Evolutionary conservation across 2,888 invertebrate genomes (phyloP).

Genomic region (Dolichopus griseipennis): DNA sequence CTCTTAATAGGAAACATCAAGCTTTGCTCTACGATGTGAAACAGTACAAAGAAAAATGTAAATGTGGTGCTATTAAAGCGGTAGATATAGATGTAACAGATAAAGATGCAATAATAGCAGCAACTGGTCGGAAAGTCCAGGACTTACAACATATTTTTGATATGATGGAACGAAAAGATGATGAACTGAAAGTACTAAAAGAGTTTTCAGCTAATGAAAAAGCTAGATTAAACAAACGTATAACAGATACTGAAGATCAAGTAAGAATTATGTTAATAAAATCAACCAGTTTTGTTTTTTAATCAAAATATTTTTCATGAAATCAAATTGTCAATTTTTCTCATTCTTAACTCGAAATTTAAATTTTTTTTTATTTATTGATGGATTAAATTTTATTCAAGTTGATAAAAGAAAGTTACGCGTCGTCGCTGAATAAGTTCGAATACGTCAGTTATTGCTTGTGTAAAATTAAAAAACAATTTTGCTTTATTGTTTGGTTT

Average conservation of each 20-base stretch:
- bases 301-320: too few relatives aligned
- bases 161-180: constrained; percentile 15
- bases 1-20: constrained; percentile 14
- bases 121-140: constrained; percentile 8
- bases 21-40: constrained; percentile 10
- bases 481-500: too few relatives aligned
- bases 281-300: too few relatives aligned
- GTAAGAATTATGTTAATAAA: constrained; percentile 10
- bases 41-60: constrained; percentile 12
- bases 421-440: too few relatives aligned
- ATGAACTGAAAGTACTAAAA: constrained; percentile 13
- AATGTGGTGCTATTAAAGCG: constrained; percentile 16
- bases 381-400: too few relatives aligned
- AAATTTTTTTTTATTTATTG: too few relatives aligned
- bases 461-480: too few relatives aligned
- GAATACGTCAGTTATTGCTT: too few relatives aligned
- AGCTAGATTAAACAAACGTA: constrained; percentile 14
- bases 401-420: too few relatives aligned
- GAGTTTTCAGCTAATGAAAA: constrained; percentile 17
- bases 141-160: constrained; percentile 17
- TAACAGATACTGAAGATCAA: constrained; percentile 17
- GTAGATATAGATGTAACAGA: constrained; percentile 14
- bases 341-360: too few relatives aligned
- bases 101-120: background rate
- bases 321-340: too few relatives aligned